phyloP scores from a whole-genome alignment of 2,113 vertebrate species.

The Melanostigma gelatinosum region DNA sequence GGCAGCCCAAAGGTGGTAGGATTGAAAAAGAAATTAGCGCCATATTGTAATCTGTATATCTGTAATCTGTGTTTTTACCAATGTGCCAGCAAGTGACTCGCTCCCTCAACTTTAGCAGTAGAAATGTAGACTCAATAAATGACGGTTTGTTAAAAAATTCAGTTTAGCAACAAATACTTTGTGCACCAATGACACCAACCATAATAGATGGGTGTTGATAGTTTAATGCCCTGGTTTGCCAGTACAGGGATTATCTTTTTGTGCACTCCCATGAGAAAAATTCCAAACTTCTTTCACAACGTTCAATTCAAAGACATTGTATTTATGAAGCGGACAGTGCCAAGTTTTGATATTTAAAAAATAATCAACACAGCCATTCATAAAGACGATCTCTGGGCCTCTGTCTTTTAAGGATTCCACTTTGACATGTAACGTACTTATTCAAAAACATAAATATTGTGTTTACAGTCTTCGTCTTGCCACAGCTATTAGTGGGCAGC shows the following conservation, averaged over 20 bases:
- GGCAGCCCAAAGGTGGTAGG: slow-evolving; percentile 85
- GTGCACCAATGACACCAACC: slow-evolving; percentile 57
- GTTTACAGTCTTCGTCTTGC: slow-evolving; percentile 36
- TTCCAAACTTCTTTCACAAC: slow-evolving; percentile 67
- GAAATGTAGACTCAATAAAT: slow-evolving; percentile 3
- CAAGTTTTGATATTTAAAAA: slow-evolving; percentile 21
- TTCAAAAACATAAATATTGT: slow-evolving; percentile 44
- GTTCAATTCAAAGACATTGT: slow-evolving; percentile 28
- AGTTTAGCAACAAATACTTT: slow-evolving; percentile 40
- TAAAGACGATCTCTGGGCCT: slow-evolving; percentile 10
- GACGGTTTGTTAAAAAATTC: slow-evolving; percentile 40
- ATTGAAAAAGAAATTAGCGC: slow-evolving; percentile 14
- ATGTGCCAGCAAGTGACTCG: background rate
- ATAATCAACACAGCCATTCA: slow-evolving; percentile 17
- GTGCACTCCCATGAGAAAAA: slow-evolving; percentile 69
- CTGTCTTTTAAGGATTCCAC: slow-evolving; percentile 19
- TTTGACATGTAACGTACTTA: slow-evolving; percentile 19
- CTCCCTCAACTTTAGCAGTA: background rate
- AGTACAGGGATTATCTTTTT: slow-evolving; percentile 59
- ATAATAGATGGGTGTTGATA: slow-evolving; percentile 72
- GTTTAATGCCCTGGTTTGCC: slow-evolving; percentile 50
- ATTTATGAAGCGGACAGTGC: slow-evolving; percentile 25
- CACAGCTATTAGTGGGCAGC: slow-evolving; percentile 41
- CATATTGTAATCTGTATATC: slow-evolving; percentile 10
- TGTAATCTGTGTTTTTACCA: slow-evolving; percentile 1